Percentiles rank a stretch among this genome's conserved stretches.
Evolutionary conservation across 2,888 invertebrate species (phyloP).

Genomic region (Malachius bipustulatus): DNA sequence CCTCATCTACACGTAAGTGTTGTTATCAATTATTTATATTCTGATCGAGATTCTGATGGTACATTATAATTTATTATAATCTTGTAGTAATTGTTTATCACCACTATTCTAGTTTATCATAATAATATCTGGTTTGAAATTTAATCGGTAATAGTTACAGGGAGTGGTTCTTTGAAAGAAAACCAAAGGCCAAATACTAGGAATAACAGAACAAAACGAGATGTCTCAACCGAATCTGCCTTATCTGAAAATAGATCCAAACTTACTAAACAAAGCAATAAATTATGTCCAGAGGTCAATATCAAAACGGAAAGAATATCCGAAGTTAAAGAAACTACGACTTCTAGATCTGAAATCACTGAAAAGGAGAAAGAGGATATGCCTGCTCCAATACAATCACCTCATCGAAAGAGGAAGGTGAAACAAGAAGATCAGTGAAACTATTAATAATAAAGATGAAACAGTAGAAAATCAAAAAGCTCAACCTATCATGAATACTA

Average conservation of each 20-base stretch:
- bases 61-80: too few relatives aligned
- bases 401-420: slow-evolving; percentile 21
- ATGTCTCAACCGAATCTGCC: neutral
- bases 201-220: too few relatives aligned
- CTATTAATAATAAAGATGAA: neutral
- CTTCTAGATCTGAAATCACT: neutral
- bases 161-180: slow-evolving; percentile 1
- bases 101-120: too few relatives aligned
- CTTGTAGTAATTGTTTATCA: too few relatives aligned
- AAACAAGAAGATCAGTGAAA: slow-evolving; percentile 17
- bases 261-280: neutral
- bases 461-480: neutral
- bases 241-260: neutral
- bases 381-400: slow-evolving; percentile 23
- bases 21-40: too few relatives aligned
- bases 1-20: neutral
- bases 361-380: slow-evolving; percentile 19
- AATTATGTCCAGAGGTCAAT: neutral
- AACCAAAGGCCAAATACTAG: neutral
- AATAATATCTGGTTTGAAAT: too few relatives aligned
- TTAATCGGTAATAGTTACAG: neutral
- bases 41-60: too few relatives aligned
- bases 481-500: slow-evolving; percentile 14
- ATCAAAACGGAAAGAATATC: neutral
- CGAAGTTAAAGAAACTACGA: too few relatives aligned